Base-by-base conservation (phyloP, 1,140 invertebrate genomes). In the Thalassaphorura encarpata region DNA sequence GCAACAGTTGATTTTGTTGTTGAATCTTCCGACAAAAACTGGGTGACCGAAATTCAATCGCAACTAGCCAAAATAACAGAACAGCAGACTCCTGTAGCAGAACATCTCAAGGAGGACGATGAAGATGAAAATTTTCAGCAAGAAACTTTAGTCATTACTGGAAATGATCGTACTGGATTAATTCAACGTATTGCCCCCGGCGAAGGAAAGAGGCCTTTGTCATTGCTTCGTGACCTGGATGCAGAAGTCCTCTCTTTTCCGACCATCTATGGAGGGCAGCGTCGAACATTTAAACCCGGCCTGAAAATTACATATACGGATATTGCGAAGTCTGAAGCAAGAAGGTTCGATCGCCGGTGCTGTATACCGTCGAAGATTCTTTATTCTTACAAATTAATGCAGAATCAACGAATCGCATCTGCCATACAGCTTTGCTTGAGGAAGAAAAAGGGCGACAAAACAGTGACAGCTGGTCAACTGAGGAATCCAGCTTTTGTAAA, bases 381-480 rank as follows among this genome's bases (percentile, higher is more conserved):
- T 29, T 58, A 52, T 27, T 24, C 50, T 16, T 45, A 48, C 6
- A 45, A 45, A 31, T 33, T 47, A 11, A 8, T 54, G 33, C 51
- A 54, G 52, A 48, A 52, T 40, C 41, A 64, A 6, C 36, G 39
- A 23, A 24, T 52, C 0, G 19, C 11, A n/a, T 43, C 29, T 26
- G 19, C 23, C 15, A 55, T 66, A 43, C 51, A 54, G 0, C 40
- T 63, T 1, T 61, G 48, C 33, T 16, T 62, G 5, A 45, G 55
- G 13, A 57, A 54, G 29, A 59, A 61, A 56, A 57, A 54, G 54
- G 40, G 16, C 24, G 62, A 51, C 6, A 19, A 19, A 52, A 23
- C 18, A 54, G 58, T 52, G 29, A 65, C 51, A n/a, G 42, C 50
- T 16, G 43, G 19, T 3, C 3, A 43, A 24, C 19, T 54, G 0